Conservation (phyloP, 2,888 invertebrate species). For the Hesperia comma region DNA sequence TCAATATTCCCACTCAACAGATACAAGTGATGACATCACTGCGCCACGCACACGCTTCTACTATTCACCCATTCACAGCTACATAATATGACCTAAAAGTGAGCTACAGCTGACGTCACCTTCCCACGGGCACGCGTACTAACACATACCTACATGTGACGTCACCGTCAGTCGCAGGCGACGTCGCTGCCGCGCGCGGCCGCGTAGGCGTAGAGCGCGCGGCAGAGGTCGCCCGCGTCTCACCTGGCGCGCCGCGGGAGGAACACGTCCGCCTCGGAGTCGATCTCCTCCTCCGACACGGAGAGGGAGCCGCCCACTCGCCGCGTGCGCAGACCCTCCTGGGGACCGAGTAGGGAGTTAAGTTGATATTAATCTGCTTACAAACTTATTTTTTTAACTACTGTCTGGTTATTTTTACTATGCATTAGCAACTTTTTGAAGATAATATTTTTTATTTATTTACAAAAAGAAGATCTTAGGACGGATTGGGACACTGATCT, state of each 20-base stretch:
- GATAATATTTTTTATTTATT: too few species aligned
- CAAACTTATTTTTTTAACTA: too few species aligned
- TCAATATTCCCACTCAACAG: too few species aligned
- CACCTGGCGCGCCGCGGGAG: conserved; percentile 76
- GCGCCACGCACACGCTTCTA: too few species aligned
- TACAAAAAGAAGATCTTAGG: too few species aligned
- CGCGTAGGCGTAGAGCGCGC: conserved; percentile 69
- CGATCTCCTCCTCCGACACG: conserved; percentile 92
- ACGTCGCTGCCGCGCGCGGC: conserved; percentile 42
- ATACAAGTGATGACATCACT: too few species aligned
- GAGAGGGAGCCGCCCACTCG: conserved; percentile 92
- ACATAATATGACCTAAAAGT: too few species aligned
- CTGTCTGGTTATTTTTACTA: too few species aligned
- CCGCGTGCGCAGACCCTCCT: conserved; percentile 84
- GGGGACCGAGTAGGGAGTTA: conserved; percentile 40
- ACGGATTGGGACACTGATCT: too few species aligned
- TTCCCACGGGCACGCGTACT: conserved; percentile 53
- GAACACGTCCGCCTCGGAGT: conserved; percentile 85
- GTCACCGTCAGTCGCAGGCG: background rate
- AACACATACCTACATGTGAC: conserved; percentile 49
- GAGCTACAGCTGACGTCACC: background rate
- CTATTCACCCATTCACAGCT: too few species aligned
- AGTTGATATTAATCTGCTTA: too few species aligned
- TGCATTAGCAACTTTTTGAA: too few species aligned
- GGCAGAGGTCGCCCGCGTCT: conserved; percentile 80